Evolutionary conservation across 1,140 invertebrate genomes (phyloP).

Genomic region (Drosophila biarmipes): DNA sequence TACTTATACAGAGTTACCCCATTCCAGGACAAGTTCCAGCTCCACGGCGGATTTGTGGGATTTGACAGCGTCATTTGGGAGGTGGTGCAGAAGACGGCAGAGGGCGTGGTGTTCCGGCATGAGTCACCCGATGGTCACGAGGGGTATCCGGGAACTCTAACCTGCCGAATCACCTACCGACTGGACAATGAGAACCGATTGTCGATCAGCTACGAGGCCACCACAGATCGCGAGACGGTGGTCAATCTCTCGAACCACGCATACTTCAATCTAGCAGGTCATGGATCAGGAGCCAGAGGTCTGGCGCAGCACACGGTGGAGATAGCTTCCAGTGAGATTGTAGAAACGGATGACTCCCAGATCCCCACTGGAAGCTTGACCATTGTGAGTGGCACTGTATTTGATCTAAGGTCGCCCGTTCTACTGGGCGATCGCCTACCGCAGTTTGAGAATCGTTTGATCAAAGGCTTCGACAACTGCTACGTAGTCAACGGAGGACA

Average conservation of each 20-base stretch:
- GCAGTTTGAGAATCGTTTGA: neutral
- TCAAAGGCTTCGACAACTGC: conserved; percentile 3
- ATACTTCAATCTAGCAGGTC: neutral
- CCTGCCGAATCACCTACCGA: neutral
- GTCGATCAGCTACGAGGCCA: conserved; percentile 2
- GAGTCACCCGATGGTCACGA: neutral
- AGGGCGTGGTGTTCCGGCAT: neutral
- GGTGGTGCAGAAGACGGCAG: neutral
- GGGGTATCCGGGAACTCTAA: conserved; percentile 4
- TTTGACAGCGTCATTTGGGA: conserved; percentile 10
- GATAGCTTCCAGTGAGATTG: neutral
- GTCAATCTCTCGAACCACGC: conserved; percentile 7
- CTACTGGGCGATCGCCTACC: neutral
- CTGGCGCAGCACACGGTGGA: conserved; percentile 11
- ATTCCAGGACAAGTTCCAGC: neutral
- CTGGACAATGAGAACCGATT: neutral
- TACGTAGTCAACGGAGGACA: conserved; percentile 3
- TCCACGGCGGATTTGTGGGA: conserved; percentile 1
- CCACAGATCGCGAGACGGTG: neutral
- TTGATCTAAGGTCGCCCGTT: neutral
- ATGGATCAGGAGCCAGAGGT: neutral
- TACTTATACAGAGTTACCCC: neutral
- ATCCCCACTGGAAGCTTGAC: neutral
- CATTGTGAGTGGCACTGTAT: neutral
- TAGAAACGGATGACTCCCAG: neutral